Percentiles rank a stretch among this genome's conserved stretches.
These are phyloP conservation scores for Apocrypta bakeri DNA, from an alignment of 1,140 invertebrate genomes.

Conservation along the genomic window DNA sequence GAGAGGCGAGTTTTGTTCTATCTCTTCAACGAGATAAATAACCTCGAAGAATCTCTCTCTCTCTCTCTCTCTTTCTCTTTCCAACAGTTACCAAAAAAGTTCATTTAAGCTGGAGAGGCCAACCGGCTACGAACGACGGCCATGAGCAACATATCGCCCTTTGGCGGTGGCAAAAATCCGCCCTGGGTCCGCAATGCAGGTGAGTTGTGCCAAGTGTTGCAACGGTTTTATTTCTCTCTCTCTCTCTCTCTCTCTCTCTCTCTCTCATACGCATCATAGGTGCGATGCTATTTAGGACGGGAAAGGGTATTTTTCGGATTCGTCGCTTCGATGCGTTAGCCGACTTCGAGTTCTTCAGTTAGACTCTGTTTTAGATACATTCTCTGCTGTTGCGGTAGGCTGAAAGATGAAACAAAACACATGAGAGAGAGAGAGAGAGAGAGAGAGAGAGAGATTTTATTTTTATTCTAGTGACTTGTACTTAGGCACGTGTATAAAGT, in stretches of 20 bases:
- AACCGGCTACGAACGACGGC: not conserved
- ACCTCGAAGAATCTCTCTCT: not conserved
- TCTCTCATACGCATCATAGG: not conserved
- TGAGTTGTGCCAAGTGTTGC: constrained; percentile 52
- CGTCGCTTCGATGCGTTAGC: not conserved
- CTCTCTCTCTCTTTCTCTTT: not conserved
- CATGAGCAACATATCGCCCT: constrained; percentile 76
- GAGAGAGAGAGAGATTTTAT: too few relatives aligned
- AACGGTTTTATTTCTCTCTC: not conserved
- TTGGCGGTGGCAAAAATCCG: constrained; percentile 76
- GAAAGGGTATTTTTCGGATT: constrained; percentile 25
- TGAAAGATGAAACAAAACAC: not conserved
- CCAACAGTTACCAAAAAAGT: not conserved
- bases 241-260: not conserved
- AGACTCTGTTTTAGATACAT: not conserved
- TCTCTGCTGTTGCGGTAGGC: not conserved
- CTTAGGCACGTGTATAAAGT: too few relatives aligned
- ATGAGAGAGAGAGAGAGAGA: too few relatives aligned
- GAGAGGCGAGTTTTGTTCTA: not conserved
- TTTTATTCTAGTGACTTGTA: too few relatives aligned
- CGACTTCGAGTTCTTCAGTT: not conserved
- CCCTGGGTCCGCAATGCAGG: constrained; percentile 77
- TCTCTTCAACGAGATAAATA: not conserved
- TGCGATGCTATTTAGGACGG: constrained; percentile 23
- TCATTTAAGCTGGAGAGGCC: not conserved